Conservation (phyloP, 1,140 invertebrate genomes). For the Aphelinus certus region DNA sequence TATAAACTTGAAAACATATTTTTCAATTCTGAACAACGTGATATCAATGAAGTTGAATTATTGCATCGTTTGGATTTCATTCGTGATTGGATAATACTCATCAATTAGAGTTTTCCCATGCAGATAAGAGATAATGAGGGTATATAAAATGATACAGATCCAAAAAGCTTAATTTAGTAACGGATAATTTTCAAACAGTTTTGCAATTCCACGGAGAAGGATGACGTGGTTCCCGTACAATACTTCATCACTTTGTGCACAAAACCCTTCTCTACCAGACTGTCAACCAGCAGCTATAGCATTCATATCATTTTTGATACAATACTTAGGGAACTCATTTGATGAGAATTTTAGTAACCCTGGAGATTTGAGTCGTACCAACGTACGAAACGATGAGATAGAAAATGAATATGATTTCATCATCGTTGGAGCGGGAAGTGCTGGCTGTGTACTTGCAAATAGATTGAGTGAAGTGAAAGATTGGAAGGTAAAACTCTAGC, state of each 20-base stretch:
- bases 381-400: too few relatives aligned
- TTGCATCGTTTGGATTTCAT: too few relatives aligned
- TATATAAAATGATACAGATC: too few relatives aligned
- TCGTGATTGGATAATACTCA: too few relatives aligned
- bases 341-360: neutral
- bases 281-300: neutral
- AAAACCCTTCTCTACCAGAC: neutral
- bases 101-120: too few relatives aligned
- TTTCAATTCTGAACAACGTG: too few relatives aligned
- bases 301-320: neutral
- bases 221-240: constrained; percentile 6
- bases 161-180: too few relatives aligned
- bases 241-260: neutral
- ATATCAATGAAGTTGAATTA: too few relatives aligned
- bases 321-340: neutral
- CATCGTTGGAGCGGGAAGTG: neutral
- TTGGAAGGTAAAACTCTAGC: neutral
- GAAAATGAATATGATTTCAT: neutral
- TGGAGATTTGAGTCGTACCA: neutral
- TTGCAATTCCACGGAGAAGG: neutral
- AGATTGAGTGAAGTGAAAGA: neutral
- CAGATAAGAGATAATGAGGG: too few relatives aligned
- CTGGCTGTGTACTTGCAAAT: neutral
- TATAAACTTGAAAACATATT: too few relatives aligned
- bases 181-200: neutral